Percentiles rank a stretch among this genome's conserved stretches.
These are phyloP conservation scores for Syngnathus rostellatus DNA, from an alignment of 2,797 vertebrate species.

Conservation along the genomic window DNA sequence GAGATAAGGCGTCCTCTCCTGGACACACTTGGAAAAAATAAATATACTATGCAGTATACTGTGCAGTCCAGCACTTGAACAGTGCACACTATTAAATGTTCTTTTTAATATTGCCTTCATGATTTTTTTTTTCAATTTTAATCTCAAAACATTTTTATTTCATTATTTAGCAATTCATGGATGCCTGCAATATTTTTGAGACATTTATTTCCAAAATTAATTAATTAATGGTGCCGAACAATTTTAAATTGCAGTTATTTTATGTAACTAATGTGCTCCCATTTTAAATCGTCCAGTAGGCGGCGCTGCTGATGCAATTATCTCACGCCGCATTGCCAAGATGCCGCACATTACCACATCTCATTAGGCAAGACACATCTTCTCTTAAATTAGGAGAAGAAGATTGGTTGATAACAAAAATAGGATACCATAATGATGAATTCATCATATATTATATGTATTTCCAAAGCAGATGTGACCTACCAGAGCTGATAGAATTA, in stretches of 20 bases:
- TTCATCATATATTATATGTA: not conserved
- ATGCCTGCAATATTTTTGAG: not conserved
- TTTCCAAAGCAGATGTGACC: not conserved
- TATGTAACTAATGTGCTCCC: not conserved
- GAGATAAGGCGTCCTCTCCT: slow-evolving; percentile 50
- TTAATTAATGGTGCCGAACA: not conserved
- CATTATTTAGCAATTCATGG: not conserved
- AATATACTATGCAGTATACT: not conserved
- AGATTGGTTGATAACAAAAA: not conserved
- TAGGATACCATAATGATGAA: not conserved
- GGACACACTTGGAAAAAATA: not conserved
- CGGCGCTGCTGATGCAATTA: slow-evolving; percentile 43
- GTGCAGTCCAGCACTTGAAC: too few species aligned
- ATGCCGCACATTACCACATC: slow-evolving; percentile 14
- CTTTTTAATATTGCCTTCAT: not conserved
- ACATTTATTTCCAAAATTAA: not conserved
- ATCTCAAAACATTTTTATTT: not conserved
- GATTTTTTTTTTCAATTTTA: not conserved
- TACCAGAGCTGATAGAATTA: slow-evolving; percentile 2
- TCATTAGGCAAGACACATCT: not conserved
- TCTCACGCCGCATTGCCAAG: not conserved
- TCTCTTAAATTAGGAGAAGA: not conserved
- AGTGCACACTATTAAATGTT: not conserved
- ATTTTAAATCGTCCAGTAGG: slow-evolving; percentile 32
- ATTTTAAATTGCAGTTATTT: not conserved